Evolutionary conservation across 2,888 invertebrate species (phyloP), one percentile per base, ranked within the genome.

Genomic region (Petrolisthes manimaculis): DNA sequence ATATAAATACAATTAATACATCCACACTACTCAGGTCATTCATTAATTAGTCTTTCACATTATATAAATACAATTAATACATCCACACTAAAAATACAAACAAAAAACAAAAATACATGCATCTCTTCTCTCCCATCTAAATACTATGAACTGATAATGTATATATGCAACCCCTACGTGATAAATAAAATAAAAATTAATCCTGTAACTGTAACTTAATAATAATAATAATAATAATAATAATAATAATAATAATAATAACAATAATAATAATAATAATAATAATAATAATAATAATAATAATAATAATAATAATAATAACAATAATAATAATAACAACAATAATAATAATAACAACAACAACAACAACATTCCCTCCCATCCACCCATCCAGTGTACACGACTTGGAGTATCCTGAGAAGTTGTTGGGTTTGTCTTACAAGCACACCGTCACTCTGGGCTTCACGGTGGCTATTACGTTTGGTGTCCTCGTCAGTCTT

Each of bases 391-490:
- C 4, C 82, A 82, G 82, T 6, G n/a, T 4, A 37, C 14, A 21
- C 8, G 82, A 82, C 18, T n/a, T 82, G 82, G 82, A 82, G 0
- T 82, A 82, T 53, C 82, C 82, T 18, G 67, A 83, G 55, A 55
- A 56, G 54, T 14, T 74, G 74, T 54, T 75, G 21, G 74, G 21
- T 0, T n/a, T 83, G 8, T 83, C 75, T 24, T 83, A 83, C 83
- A 83, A 55, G 18, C 74, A 83, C 55, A 54, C 74, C 0, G 83
- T 55, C 24, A 55, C 74, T 12, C 74, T 83, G 4, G 75, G 75
- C 24, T 83, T 83, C 83, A 14, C 53, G 53, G 74, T 83, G 55
- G 75, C 74, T 18, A 74, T 75, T 9, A 74, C 56, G 61, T 37
- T 18, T 53, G 83, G 83, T 21, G 37, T 82, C 9, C 53, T 82